Conservation (phyloP, 2,113 vertebrate species). For the Mormoops blainvillei region DNA sequence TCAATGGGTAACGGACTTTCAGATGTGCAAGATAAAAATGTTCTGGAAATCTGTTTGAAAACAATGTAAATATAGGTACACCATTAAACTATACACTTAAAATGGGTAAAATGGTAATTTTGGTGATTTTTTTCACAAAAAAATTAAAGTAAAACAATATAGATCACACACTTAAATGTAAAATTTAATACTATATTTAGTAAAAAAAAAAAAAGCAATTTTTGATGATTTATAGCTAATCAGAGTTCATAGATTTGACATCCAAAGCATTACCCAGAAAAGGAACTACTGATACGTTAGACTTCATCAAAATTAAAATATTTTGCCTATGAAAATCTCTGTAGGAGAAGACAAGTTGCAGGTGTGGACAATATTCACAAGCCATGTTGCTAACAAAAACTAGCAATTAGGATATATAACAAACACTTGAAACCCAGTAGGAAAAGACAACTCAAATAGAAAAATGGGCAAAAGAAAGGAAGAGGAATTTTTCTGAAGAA, state of each 20-base stretch:
- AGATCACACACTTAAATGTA: background rate
- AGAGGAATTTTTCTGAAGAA: background rate
- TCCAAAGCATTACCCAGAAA: background rate
- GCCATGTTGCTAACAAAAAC: background rate
- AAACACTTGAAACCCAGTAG: background rate
- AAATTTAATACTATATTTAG: background rate
- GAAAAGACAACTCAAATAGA: background rate
- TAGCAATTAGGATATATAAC: background rate
- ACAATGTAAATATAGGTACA: background rate
- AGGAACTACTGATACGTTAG: background rate
- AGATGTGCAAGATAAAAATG: background rate
- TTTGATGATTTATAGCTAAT: background rate
- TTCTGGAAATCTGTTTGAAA: background rate
- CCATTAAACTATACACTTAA: background rate
- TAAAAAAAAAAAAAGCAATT: background rate
- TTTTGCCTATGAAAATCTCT: background rate
- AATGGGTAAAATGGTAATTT: background rate
- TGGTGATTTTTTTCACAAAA: background rate
- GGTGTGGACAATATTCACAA: background rate
- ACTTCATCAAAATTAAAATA: background rate
- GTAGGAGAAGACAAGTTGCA: background rate
- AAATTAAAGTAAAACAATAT: background rate
- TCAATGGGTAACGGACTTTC: background rate
- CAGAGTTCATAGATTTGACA: background rate
- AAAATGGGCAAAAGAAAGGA: background rate